Evolutionary conservation across 2,888 invertebrate species (phyloP), one percentile per base, ranked within the genome.

Genomic region (Acanthosepion lycidas): DNA sequence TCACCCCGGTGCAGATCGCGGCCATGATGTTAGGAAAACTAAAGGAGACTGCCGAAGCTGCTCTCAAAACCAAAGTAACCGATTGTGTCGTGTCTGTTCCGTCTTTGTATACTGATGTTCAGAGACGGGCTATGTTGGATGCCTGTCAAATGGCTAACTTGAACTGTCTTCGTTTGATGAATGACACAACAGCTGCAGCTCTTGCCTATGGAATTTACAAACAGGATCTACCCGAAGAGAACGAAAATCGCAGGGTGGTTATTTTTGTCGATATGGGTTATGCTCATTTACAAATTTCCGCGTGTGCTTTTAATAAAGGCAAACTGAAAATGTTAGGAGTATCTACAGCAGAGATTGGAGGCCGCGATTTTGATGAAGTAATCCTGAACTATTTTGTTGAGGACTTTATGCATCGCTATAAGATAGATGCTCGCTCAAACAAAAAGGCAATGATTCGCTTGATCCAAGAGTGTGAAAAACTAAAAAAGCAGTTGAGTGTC

Each of bases 401-500:
- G 97, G 99, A 99, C 96, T 99, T 99, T 97, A 98, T 98, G 96
- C 98, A 98, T 15, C 98, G 98, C 97, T 99, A 98, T 97, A 99
- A 99, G 97, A 95, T 97, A 23, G 99, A 99, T 97, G 98, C 99
- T 28, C 98, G 98, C 96, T 98, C 98, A 95, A 99, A 99, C 97
- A 98, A 98, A 53, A 98, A 98, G 96, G 99, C 99, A 94, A 99
- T 98, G 97, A 97, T 99, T 94, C 98, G 99, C 92, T 98, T 99
- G 53, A 97, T 99, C 55, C 98, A 98, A 95, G 99, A 99, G 98
- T 98, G 99, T 95, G 99, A 99, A 97, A 99, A 99, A 97, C 97
- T 99, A 59, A 99, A 99, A 98, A 99, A 99, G 97, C 99, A 99
- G 97, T 99, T 99, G 99, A 99, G 99, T 8, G 99, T 99, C 0